Base-by-base conservation (phyloP, 1,140 invertebrate species). In the Drepana arcuata region DNA sequence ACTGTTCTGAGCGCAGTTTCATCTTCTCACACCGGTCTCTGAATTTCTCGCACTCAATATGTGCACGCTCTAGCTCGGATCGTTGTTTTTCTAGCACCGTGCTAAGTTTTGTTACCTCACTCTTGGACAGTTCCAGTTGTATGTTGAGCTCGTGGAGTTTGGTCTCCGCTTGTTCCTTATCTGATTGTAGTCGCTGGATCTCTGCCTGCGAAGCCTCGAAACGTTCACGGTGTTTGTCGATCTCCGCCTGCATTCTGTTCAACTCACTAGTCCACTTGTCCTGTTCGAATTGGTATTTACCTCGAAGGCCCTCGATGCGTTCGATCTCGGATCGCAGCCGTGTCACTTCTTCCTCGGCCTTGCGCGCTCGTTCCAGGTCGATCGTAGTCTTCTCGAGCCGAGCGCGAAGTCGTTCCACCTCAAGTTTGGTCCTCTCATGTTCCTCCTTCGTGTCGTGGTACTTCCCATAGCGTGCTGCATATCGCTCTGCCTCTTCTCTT, bases 221-320 rank as follows among this genome's bases (percentile, higher is more conserved):
- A 26, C 90, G 87, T 62, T 94, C 91, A 52, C 91, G 87, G 46
- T 90, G 85, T 59, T 91, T 91, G 28, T 93, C 91, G 32, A 88
- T 80, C 63, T 91, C 74, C 74, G 86, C 53, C 61, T 82, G 78
- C 49, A 82, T 58, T 64, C 73, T 55, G 36, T 61, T 74, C 44
- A 82, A 32, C 58, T 82, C 78, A 33, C 58, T 77, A 87, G 85
- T 86, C 84, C 88, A 90, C 55, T 93, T 94, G 71, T 95, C 93
- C 69, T 93, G 90, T 83, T 95, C 93, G 74, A 92, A 91, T 75
- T 92, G 91, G 84, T 92, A 95, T 90, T 95, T 95, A 86, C 90
- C 90, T 85, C 91, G 88, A 38, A 90, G 88, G 45, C 87, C 88
- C 63, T 94, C 91, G 54, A 88, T 88, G 52, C 90, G 86, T 59